Evolutionary conservation across 92 coral and sea anemone species (phyloP).

Genomic region (Parazoanthus atlanticus): DNA sequence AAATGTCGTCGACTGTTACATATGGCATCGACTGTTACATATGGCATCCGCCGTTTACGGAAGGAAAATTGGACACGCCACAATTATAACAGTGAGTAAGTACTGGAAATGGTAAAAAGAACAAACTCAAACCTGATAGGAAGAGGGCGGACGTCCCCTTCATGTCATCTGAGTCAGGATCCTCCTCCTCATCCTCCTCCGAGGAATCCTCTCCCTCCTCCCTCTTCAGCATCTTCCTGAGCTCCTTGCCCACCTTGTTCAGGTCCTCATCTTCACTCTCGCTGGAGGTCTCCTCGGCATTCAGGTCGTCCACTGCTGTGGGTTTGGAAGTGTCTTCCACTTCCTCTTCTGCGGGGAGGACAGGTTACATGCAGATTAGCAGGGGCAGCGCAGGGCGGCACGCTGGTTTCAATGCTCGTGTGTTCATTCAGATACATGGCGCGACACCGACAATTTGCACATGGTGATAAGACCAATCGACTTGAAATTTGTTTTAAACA

Average conservation of each 20-base stretch:
- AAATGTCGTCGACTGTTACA: too few relatives aligned
- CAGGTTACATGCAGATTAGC: background rate
- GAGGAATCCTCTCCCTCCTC: slow-evolving; percentile 86
- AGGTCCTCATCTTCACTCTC: slow-evolving; percentile 92
- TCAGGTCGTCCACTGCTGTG: slow-evolving; percentile 88
- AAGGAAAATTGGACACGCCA: background rate
- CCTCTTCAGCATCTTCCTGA: slow-evolving; percentile 87
- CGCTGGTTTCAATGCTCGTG: background rate
- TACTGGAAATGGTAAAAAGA: background rate
- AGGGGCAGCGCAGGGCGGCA: too few relatives aligned
- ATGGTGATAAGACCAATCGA: too few relatives aligned
- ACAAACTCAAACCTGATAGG: slow-evolving; percentile 73
- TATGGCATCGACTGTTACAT: too few relatives aligned
- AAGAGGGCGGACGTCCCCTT: slow-evolving; percentile 90
- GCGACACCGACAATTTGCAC: too few relatives aligned
- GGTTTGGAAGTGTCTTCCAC: slow-evolving; percentile 73
- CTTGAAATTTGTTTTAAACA: too few relatives aligned
- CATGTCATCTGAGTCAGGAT: slow-evolving; percentile 87
- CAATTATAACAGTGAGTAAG: background rate
- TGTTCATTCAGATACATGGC: background rate
- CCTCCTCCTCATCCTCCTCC: slow-evolving; percentile 83
- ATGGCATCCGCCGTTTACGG: background rate
- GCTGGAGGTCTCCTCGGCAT: slow-evolving; percentile 93
- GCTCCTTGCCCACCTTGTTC: slow-evolving; percentile 88
- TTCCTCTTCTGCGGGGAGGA: slow-evolving; percentile 54